phyloP scores from a whole-genome alignment of 2,888 invertebrate species.

The Patella pellucida region DNA sequence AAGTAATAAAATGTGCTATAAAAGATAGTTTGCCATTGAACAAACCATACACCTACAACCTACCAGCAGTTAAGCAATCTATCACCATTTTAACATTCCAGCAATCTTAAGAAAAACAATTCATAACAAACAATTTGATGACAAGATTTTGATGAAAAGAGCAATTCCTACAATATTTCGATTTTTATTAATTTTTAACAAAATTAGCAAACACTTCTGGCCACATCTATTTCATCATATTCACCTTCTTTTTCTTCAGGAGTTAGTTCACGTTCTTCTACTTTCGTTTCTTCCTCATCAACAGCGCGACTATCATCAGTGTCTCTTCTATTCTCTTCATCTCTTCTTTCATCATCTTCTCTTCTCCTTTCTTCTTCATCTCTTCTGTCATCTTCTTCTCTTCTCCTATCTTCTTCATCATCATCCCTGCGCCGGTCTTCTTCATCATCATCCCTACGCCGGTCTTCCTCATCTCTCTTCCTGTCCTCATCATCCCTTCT shows the following conservation, averaged over 20 bases:
- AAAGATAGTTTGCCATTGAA: not conserved
- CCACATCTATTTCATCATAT: not conserved
- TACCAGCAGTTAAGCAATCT: not conserved
- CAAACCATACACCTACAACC: not conserved
- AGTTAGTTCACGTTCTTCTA: constrained; percentile 33
- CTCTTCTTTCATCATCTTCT: constrained; percentile 16
- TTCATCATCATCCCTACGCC: not conserved
- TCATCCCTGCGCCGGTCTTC: no score
- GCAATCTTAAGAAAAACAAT: no score
- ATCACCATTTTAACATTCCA: no score
- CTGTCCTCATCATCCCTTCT: not conserved
- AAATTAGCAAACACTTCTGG: not conserved
- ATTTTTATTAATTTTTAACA: no score
- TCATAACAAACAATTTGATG: no score
- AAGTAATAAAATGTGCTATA: constrained; percentile 6
- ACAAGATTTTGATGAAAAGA: no score
- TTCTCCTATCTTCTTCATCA: not conserved
- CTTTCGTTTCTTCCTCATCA: constrained; percentile 24
- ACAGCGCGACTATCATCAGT: not conserved
- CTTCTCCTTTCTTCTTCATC: constrained; percentile 13
- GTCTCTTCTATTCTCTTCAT: not conserved
- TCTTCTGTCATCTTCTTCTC: not conserved
- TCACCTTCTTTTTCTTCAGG: constrained; percentile 38
- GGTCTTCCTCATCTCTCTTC: not conserved
- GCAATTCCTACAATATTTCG: no score